phyloP scores from a whole-genome alignment of 1,140 invertebrate genomes.

The Nomia melanderi region DNA sequence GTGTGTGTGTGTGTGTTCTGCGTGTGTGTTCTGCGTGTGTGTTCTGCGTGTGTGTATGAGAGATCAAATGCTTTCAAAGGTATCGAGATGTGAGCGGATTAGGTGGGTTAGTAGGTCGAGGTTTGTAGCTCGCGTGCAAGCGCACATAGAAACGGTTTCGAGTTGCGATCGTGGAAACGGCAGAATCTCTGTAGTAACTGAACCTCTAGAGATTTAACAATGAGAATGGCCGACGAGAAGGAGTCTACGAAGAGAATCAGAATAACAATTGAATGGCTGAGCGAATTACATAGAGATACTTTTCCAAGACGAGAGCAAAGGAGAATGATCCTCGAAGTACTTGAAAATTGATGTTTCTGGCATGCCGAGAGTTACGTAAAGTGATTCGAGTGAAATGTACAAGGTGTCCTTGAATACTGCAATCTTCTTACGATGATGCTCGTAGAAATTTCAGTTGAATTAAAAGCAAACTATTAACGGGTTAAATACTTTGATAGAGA shows the following conservation, averaged over 20 bases:
- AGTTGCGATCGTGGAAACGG: not conserved
- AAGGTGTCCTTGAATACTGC: not conserved
- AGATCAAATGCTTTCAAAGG: conserved; percentile 6
- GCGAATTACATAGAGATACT: not conserved
- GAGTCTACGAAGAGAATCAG: not conserved
- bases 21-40: not conserved
- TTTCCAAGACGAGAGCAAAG: not conserved
- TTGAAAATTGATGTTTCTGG: not conserved
- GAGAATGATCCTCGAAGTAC: not conserved
- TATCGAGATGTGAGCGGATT: conserved; percentile 39
- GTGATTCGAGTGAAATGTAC: not conserved
- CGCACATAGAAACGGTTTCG: not conserved
- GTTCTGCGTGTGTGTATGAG: not conserved
- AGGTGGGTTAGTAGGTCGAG: conserved; percentile 56
- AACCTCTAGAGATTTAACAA: not conserved
- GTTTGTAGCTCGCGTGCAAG: conserved; percentile 32
- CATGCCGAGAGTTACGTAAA: not conserved
- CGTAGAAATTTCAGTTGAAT: too few relatives aligned
- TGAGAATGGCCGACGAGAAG: not conserved
- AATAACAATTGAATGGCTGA: not conserved
- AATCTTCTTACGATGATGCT: too few relatives aligned
- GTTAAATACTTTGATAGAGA: too few relatives aligned
- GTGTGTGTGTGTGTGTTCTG: not conserved
- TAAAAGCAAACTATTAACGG: too few relatives aligned
- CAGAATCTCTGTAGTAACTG: not conserved